A percentile compares a stretch with the other conserved stretches of the same genome.
Evolutionary conservation across 1,140 invertebrate species (phyloP).

Genomic region (Chironomus striatipennis): DNA sequence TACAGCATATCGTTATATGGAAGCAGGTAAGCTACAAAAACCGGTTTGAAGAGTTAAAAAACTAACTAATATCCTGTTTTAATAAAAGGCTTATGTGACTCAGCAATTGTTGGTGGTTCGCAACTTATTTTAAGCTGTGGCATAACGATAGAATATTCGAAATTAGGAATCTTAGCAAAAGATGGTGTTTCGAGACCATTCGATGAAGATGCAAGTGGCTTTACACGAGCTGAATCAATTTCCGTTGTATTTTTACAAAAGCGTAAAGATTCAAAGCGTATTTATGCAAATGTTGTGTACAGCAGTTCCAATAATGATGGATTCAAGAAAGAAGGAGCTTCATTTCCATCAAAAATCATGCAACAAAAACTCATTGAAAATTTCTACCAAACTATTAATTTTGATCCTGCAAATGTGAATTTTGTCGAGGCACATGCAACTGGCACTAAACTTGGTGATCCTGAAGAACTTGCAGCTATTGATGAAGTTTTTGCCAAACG

Average conservation of each 20-base stretch:
- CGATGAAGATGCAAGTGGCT: slow-evolving; percentile 70
- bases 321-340: slow-evolving; percentile 81
- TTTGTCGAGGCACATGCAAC: slow-evolving; percentile 93
- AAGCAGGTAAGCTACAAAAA: slow-evolving; percentile 40
- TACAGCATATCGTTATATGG: slow-evolving; percentile 54
- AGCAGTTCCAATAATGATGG: slow-evolving; percentile 75
- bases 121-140: slow-evolving; percentile 72
- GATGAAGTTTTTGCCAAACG: slow-evolving; percentile 68
- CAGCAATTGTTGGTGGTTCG: slow-evolving; percentile 70
- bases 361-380: slow-evolving; percentile 71
- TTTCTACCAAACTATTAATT: slow-evolving; percentile 70
- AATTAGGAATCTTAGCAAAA: slow-evolving; percentile 72
- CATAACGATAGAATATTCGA: slow-evolving; percentile 66
- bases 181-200: slow-evolving; percentile 86
- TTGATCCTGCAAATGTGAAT: slow-evolving; percentile 59
- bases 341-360: slow-evolving; percentile 76
- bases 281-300: slow-evolving; percentile 53
- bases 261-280: slow-evolving; percentile 61
- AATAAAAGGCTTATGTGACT: slow-evolving; percentile 54
- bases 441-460: slow-evolving; percentile 55
- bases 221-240: slow-evolving; percentile 68
- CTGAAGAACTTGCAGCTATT: slow-evolving; percentile 76
- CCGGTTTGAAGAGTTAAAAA: no score
- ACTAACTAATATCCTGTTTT: no score
- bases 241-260: slow-evolving; percentile 74